These are phyloP conservation scores for Chauna torquata DNA, from an alignment of 2,113 vertebrate genomes.

Conservation along the genomic window DNA sequence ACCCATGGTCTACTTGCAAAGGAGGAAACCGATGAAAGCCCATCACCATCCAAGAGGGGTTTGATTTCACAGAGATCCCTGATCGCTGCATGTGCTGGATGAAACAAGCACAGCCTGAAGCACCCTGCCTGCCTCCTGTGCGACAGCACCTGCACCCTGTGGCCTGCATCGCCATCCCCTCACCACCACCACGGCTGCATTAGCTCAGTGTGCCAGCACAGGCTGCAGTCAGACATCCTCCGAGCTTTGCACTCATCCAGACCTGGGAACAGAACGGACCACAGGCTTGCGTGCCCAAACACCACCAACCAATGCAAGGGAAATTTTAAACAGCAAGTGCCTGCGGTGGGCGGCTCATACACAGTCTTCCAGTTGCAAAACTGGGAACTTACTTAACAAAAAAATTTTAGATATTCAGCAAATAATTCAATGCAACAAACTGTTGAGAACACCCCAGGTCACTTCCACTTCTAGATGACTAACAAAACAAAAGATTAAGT, in stretches of 20 bases:
- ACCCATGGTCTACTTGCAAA: background rate
- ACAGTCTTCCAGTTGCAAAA: background rate
- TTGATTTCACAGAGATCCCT: background rate
- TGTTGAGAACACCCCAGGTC: background rate
- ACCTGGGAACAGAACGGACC: fast-evolving
- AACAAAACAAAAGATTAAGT: background rate
- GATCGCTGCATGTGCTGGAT: fast-evolving
- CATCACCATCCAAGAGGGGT: fast-evolving
- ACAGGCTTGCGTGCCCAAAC: background rate
- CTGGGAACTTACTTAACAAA: background rate
- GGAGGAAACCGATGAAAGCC: background rate
- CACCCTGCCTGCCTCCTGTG: background rate
- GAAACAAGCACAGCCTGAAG: background rate
- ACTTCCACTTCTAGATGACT: background rate
- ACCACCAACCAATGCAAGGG: background rate
- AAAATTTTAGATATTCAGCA: background rate
- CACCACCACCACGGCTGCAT: fast-evolving
- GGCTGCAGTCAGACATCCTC: background rate
- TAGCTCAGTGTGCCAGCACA: fast-evolving
- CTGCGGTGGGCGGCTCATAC: background rate
- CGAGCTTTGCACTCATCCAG: background rate
- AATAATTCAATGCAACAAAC: background rate
- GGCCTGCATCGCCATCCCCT: background rate
- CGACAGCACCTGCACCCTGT: background rate
- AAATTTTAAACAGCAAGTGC: background rate